phyloP scores from a whole-genome alignment of 2,888 invertebrate genomes.

The Empis livida region DNA sequence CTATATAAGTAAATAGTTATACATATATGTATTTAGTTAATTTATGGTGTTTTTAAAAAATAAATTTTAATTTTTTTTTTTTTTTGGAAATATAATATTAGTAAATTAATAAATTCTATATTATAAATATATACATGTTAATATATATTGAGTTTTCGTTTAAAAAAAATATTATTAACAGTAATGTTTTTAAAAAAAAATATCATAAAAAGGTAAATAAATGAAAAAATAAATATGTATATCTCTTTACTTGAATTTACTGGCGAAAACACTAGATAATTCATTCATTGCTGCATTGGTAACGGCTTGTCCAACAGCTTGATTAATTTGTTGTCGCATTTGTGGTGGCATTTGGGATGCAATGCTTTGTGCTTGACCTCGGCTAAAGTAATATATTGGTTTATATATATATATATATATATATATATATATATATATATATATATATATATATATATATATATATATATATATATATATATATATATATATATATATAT shows the following conservation, averaged over 20 bases:
- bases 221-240: too few species aligned
- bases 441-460: too few species aligned
- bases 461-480: too few species aligned
- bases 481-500: too few species aligned
- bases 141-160: neutral
- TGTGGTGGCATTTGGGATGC: conserved; percentile 47
- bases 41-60: too few species aligned
- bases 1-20: too few species aligned
- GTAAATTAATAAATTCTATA: neutral
- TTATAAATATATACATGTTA: neutral
- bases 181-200: neutral
- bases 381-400: conserved; percentile 26
- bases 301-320: conserved; percentile 77
- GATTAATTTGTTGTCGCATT: conserved; percentile 76
- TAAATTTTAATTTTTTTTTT: too few species aligned
- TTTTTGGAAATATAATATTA: too few species aligned
- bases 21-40: too few species aligned
- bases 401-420: too few species aligned
- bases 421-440: too few species aligned
- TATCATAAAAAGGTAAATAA: too few species aligned
- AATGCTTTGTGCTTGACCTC: conserved; percentile 24
- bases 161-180: neutral
- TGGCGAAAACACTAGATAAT: conserved; percentile 67
- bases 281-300: conserved; percentile 80
- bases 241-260: conserved; percentile 67